Percentiles rank a stretch among this genome's conserved stretches.
phyloP scores from a whole-genome alignment of 1,140 invertebrate genomes.

The Galleria mellonella region DNA sequence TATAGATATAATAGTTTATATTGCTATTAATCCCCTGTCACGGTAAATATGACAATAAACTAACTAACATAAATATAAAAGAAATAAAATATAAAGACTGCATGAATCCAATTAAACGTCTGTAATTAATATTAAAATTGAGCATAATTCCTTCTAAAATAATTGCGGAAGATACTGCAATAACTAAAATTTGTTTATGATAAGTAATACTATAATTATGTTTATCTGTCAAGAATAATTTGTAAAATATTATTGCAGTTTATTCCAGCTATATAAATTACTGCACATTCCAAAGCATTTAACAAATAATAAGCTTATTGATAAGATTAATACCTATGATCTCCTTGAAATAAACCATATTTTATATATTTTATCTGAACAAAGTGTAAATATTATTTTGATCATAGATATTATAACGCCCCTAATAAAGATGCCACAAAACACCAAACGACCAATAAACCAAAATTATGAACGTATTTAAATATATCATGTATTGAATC shows the following conservation, averaged over 20 bases:
- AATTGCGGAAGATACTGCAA: too few relatives aligned
- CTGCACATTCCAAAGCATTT: constrained; percentile 5
- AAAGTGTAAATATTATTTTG: background rate
- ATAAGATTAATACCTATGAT: constrained; percentile 11
- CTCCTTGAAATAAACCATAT: background rate
- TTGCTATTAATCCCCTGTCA: constrained; percentile 51
- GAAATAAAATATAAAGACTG: background rate
- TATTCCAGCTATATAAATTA: background rate
- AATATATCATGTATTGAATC: background rate
- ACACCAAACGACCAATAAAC: constrained; percentile 3
- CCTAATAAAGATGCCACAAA: constrained; percentile 37
- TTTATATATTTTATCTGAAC: background rate
- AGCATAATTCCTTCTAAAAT: too few relatives aligned
- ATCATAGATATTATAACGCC: constrained; percentile 14
- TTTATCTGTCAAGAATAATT: too few relatives aligned
- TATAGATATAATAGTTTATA: constrained; percentile 17
- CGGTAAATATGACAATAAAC: constrained; percentile 25
- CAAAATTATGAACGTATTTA: background rate
- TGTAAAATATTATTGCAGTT: background rate
- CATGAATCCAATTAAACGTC: background rate
- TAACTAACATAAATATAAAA: background rate
- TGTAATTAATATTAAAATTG: too few relatives aligned
- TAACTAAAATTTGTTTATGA: too few relatives aligned
- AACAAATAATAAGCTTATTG: too few relatives aligned
- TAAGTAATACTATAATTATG: too few relatives aligned